Base-by-base conservation (phyloP, 2,888 invertebrate species). In the Drosophila vallismaia region DNA sequence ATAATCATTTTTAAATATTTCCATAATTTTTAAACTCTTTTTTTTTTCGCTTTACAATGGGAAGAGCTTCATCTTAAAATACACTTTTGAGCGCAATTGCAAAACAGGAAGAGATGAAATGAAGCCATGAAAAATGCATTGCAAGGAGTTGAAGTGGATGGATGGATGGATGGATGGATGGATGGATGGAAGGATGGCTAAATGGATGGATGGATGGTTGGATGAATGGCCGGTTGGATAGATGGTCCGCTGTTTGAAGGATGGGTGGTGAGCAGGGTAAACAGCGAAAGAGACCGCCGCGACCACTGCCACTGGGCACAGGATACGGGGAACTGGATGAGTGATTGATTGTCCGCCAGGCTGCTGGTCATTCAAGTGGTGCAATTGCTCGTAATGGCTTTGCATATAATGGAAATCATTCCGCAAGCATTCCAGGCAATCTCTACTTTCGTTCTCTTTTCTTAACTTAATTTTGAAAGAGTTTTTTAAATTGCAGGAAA, bases 361-460 rank as follows among this genome's bases (percentile, higher is more conserved):
- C 48, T 51, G 56, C 50, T 49, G 53, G 46, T 77, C 66, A 75
- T 79, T 79, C 78, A 72, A 77, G 76, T 70, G 69, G 64, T 66
- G 78, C 83, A 85, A 85, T 84, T 83, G 74, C 73, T 77, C 81
- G 80, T 85, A 84, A 85, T 85, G 80, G 76, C 80, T 82, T 77
- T 80, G 79, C 84, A 82, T 82, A 80, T 77, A 80, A 80, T 79
- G 79, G 79, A 79, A 82, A 82, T 82, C 79, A 64, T 60, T n/a
- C 63, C 29, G 60, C 60, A 14, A 42, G 12, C 40, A 42, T 42
- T 19, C 14, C 40, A 14, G 14, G 3, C 40, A 42, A 14, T 8
- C 14, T n/a, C 8, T 19, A 0, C 40, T 8, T 2, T 5, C 12
- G 28, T 33, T 53, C 33, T 1, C 33, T 8, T 8, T 33, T 49